Evolutionary conservation across 2,888 invertebrate species (phyloP), one percentile per base, ranked within the genome.

Genomic region (Thereva nobilitata): DNA sequence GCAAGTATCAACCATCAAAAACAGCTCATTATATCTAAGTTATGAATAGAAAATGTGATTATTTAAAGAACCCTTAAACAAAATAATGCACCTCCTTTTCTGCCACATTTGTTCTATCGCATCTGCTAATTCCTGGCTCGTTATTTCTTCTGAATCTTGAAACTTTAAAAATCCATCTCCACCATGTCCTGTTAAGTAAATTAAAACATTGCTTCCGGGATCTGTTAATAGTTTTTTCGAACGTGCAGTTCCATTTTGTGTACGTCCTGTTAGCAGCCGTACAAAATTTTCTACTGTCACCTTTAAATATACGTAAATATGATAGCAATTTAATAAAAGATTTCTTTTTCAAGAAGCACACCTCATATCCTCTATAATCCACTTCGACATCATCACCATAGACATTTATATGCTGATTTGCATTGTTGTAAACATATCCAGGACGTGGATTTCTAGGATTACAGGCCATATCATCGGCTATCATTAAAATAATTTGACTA

Each of bases 81-180:
- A 35, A n/a, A 7, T 41, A 0, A 12, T 34, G 64, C 73, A 93
- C 91, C 97, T 88, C 79, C 91, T 88, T 78, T 99, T 98, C 77
- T 98, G 96, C 95, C 97, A 97, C 99, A 99, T 99, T 82, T 99
- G 98, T 78, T 99, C 97, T 64, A 99, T 86, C 12, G 98, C 98
- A 86, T 99, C 98, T 12, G 97, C 98, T 74, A 99, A 83, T 79
- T 99, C 99, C 75, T 97, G 94, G 80, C 94, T 97, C 2, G 98
- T 98, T 34, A 99, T 93, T 82, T 99, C 99, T 78, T 99, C 97
- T 0, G 97, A 95, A 79, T 99, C 98, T 83, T 99, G 99, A 78
- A 99, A 99, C 81, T 99, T 99, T 0, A 99, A 83, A 78, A 99
- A 99, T 0, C 98, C 98, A 83, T 99, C 98, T 12, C 99, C 99